Evolutionary conservation across 2,113 vertebrate genomes (phyloP).

Genomic region (Ageneiosus marmoratus): DNA sequence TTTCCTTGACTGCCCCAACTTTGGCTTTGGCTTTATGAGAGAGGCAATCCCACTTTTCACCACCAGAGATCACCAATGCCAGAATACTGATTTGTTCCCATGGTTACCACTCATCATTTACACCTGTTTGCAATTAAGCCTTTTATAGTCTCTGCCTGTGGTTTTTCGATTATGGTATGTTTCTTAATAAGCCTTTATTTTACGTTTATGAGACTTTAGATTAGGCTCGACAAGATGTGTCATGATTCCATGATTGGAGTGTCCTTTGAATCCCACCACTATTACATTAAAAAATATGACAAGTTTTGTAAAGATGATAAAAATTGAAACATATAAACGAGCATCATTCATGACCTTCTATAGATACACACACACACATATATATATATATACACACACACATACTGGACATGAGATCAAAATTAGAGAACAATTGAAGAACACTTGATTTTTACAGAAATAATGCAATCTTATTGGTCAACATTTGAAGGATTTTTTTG

Average conservation of each 20-base stretch:
- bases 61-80: not conserved
- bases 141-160: not conserved
- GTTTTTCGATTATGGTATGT: not conserved
- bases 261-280: not conserved
- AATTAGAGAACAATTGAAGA: too few species aligned
- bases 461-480: too few species aligned
- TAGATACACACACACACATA: too few species aligned
- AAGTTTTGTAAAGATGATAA: not conserved
- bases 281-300: not conserved
- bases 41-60: not conserved
- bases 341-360: not conserved
- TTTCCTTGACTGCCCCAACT: not conserved
- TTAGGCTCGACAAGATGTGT: too few species aligned
- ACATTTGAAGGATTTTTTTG: too few species aligned
- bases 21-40: not conserved
- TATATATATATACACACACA: too few species aligned
- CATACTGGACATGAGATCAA: too few species aligned
- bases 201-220: too few species aligned
- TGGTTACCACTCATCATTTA: not conserved
- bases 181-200: conserved; percentile 3
- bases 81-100: not conserved
- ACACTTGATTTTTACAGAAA: too few species aligned
- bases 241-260: not conserved
- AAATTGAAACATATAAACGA: not conserved
- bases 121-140: conserved; percentile 12